Percentiles rank a stretch among this genome's conserved stretches.
Conservation (phyloP, 53 echinoderm and acorn worm species). For the Glandiceps talaboti region DNA sequence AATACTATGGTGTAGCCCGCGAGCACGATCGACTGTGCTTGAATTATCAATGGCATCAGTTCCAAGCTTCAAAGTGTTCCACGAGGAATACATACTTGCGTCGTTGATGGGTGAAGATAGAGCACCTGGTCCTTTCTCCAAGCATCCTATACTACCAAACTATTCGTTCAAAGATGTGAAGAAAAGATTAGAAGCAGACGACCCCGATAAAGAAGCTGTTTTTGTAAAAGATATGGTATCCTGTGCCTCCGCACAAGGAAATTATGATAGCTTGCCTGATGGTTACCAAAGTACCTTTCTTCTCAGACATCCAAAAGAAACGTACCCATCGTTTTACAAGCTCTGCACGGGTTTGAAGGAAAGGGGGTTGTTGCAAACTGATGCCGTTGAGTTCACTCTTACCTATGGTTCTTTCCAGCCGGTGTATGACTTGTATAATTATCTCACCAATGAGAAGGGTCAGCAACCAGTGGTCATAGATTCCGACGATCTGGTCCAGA, state of each 20-base stretch:
- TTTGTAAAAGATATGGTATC: background rate
- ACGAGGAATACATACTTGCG: conserved; percentile 78
- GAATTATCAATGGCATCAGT: conserved; percentile 61
- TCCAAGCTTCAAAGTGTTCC: conserved; percentile 42
- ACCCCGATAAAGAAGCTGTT: background rate
- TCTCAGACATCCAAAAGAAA: background rate
- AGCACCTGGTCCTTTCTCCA: too few species aligned
- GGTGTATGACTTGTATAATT: too few species aligned
- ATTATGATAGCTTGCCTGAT: background rate
- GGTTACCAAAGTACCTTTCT: background rate
- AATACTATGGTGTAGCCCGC: conserved; percentile 85
- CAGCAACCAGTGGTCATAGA: too few species aligned
- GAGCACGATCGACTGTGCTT: conserved; percentile 88
- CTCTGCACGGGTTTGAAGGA: too few species aligned
- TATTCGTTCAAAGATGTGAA: background rate
- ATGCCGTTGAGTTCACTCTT: too few species aligned
- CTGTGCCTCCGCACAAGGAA: background rate
- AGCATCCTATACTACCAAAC: too few species aligned
- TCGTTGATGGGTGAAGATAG: conserved; percentile 70
- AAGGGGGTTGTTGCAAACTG: too few species aligned
- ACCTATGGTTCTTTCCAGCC: too few species aligned
- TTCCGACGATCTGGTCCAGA: too few species aligned
- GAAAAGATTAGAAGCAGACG: background rate
- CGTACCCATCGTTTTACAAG: too few species aligned
- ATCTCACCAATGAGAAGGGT: too few species aligned